Base-by-base conservation (phyloP, 1,140 invertebrate genomes). In the Cydia pomonella region DNA sequence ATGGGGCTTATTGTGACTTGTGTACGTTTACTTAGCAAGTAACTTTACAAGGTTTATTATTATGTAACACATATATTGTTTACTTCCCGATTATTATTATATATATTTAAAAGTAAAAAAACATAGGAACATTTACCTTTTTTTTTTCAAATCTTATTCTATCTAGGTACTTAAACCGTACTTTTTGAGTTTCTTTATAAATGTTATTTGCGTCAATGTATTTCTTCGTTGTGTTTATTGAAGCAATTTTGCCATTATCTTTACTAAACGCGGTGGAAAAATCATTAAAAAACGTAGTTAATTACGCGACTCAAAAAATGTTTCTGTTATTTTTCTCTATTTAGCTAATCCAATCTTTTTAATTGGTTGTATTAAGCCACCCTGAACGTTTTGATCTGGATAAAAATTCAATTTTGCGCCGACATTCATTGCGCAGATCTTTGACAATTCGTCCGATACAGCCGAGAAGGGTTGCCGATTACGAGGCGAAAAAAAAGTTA, bases 351-450 rank as follows among this genome's bases (percentile, higher is more conserved):
- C 79, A 86, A 84, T 80, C 81, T 73, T 85, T 80, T 84, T 80
- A 73, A 72, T 64, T 77, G 21, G 10, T 59, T 29, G 72, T 72
- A 77, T 77, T 74, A 62, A 66, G 72, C 72, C 77, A 79, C 77
- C 76, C 75, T 29, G 75, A 79, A 84, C 86, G 84, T 88, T 88
- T 87, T 81, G 82, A 91, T 92, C 88, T 84, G 82, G 90, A 92
- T 92, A 92, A 92, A 89, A 91, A 89, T 92, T 91, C 90, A 91
- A 91, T 92, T 91, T 88, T 85, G 78, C 64, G 79, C 81, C 78
- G 78, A 76, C 85, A 80, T 81, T 82, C 84, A 79, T 84, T 80
- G 77, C 81, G 71, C 75, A 84, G 87, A 87, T 86, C 82, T 83
- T 86, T 87, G 84, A 87, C 86, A 86, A 82, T 88, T 83, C 80